Evolutionary conservation across 2,113 vertebrate genomes (phyloP).

Genomic region (Shinisaurus crocodilurus): DNA sequence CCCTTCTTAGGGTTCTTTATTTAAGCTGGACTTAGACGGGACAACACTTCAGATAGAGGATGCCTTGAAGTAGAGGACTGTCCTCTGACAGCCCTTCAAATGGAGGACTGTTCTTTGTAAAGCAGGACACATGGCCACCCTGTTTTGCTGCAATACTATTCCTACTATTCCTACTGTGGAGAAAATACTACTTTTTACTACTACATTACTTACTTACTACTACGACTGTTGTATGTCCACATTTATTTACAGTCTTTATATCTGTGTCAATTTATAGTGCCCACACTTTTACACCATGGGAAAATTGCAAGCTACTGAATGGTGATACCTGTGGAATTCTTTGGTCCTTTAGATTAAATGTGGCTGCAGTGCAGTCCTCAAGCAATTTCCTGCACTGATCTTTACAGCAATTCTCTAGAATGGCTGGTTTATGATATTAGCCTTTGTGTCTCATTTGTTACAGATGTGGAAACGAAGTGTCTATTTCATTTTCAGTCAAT

Average conservation of each 20-base stretch:
- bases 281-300: not conserved
- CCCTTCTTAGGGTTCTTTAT: too few relatives aligned
- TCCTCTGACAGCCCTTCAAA: too few relatives aligned
- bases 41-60: too few relatives aligned
- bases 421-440: constrained; percentile 14
- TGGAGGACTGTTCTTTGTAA: too few relatives aligned
- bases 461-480: constrained; percentile 19
- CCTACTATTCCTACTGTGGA: too few relatives aligned
- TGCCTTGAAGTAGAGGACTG: too few relatives aligned
- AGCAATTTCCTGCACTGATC: not conserved
- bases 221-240: not conserved
- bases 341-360: not conserved
- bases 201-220: not conserved
- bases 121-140: too few relatives aligned
- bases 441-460: constrained; percentile 18
- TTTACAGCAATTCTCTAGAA: constrained; percentile 1
- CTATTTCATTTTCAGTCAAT: constrained; percentile 27
- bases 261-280: not conserved
- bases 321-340: not conserved
- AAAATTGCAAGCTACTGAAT: not conserved
- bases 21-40: too few relatives aligned
- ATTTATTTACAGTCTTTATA: not conserved
- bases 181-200: not conserved
- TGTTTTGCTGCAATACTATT: not conserved
- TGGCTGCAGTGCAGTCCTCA: not conserved